These are phyloP conservation scores for Callinectes sapidus DNA, from an alignment of 2,888 invertebrate species.

Conservation along the genomic window DNA sequence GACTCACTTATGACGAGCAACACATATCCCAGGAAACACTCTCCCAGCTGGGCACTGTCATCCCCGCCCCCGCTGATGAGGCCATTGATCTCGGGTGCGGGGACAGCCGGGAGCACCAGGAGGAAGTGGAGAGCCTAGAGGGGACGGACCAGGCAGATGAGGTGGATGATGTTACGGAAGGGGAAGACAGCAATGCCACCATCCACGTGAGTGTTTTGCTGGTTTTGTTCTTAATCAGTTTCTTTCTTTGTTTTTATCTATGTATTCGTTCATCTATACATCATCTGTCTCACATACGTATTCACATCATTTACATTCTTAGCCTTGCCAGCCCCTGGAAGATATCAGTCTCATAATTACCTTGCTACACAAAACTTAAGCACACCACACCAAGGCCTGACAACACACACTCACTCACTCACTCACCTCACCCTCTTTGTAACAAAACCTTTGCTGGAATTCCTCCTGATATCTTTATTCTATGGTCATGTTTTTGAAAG, in stretches of 20 bases:
- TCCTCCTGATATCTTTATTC: too few species aligned
- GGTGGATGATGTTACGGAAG: constrained; percentile 59
- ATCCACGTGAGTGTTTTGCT: constrained; percentile 45
- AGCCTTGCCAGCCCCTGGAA: too few species aligned
- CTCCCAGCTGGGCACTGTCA: constrained; percentile 37
- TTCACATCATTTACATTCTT: too few species aligned
- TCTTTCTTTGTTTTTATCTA: background rate
- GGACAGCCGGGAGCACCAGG: constrained; percentile 47
- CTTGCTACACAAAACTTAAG: too few species aligned
- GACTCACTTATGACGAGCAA: constrained; percentile 62
- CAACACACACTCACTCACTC: too few species aligned
- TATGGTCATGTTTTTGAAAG: too few species aligned
- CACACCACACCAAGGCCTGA: too few species aligned
- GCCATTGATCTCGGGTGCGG: constrained; percentile 42
- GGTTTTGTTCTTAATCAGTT: background rate
- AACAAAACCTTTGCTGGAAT: too few species aligned
- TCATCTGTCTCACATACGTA: too few species aligned
- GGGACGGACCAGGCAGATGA: constrained; percentile 48
- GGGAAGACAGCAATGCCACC: constrained; percentile 61
- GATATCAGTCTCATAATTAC: too few species aligned
- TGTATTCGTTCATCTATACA: background rate
- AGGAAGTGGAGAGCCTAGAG: constrained; percentile 58
- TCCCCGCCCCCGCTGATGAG: constrained; percentile 3
- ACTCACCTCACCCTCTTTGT: too few species aligned
- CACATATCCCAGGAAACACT: constrained; percentile 61